A percentile compares a stretch with the other conserved stretches of the same genome.
Conservation (phyloP, 2,797 vertebrate genomes). For the Orientallactaga sibirica region DNA sequence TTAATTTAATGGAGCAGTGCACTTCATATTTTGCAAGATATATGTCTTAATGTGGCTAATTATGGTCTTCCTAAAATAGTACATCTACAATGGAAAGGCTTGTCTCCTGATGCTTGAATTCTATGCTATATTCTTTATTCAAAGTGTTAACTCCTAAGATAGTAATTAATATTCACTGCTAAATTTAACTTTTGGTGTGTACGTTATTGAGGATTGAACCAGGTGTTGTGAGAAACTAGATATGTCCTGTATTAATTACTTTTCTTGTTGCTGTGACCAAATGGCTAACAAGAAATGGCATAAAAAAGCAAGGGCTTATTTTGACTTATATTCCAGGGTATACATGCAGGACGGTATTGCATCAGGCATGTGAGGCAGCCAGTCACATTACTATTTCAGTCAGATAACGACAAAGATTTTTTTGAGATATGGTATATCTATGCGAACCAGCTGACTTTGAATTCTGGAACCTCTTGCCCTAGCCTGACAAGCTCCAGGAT, state of each 20-base stretch:
- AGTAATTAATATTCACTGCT: neutral
- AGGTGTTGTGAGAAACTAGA: neutral
- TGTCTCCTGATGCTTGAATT: neutral
- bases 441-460: neutral
- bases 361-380: neutral
- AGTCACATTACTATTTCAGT: too few relatives aligned
- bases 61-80: neutral
- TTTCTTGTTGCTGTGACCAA: too few relatives aligned
- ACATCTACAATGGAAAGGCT: neutral
- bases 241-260: neutral
- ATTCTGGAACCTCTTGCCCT: neutral
- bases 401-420: neutral
- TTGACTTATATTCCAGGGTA: neutral
- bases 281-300: too few relatives aligned
- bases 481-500: neutral
- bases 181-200: neutral
- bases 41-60: neutral
- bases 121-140: neutral
- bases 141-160: neutral
- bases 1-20: neutral
- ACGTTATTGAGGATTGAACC: neutral
- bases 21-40: conserved; percentile 31
- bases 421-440: neutral
- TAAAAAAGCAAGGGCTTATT: neutral
- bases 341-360: neutral